A percentile compares a stretch with the other conserved stretches of the same genome.
phyloP scores from a whole-genome alignment of 2,797 vertebrate genomes.

The Ficedula albicollis region DNA sequence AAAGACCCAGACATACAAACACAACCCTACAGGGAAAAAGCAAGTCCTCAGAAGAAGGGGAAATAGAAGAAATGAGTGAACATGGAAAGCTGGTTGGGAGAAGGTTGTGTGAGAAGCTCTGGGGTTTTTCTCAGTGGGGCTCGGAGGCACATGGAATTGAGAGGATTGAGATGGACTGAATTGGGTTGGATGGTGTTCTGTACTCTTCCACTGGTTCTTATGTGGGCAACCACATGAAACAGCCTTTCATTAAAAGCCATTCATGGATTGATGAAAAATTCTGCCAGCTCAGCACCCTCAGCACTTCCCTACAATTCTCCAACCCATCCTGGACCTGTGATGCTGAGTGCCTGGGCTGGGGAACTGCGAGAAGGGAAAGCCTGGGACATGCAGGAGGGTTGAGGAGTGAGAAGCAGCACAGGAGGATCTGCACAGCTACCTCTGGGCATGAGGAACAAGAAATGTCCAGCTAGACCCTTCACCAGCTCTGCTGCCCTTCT shows the following conservation, averaged over 20 bases:
- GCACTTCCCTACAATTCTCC: neutral
- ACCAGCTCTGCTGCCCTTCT: neutral
- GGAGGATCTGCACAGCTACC: neutral
- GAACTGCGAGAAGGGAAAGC: neutral
- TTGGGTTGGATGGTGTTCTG: neutral
- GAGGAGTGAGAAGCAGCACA: neutral
- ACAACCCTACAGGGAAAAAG: neutral
- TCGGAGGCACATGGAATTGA: neutral
- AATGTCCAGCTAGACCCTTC: neutral
- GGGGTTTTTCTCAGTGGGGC: neutral
- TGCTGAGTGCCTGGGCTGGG: neutral
- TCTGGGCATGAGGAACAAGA: neutral
- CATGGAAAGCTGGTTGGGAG: neutral
- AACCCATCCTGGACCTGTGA: neutral
- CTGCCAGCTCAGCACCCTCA: neutral
- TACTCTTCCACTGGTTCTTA: neutral
- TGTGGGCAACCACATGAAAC: neutral
- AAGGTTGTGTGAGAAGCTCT: neutral
- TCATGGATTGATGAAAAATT: neutral
- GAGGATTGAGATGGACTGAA: neutral
- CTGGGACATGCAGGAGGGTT: fast-evolving
- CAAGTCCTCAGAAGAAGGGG: neutral
- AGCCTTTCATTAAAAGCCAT: neutral
- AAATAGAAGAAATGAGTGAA: neutral
- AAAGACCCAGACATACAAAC: neutral